Evolutionary conservation across 2,888 invertebrate genomes (phyloP).

Genomic region (Eugnorisma glareosa): DNA sequence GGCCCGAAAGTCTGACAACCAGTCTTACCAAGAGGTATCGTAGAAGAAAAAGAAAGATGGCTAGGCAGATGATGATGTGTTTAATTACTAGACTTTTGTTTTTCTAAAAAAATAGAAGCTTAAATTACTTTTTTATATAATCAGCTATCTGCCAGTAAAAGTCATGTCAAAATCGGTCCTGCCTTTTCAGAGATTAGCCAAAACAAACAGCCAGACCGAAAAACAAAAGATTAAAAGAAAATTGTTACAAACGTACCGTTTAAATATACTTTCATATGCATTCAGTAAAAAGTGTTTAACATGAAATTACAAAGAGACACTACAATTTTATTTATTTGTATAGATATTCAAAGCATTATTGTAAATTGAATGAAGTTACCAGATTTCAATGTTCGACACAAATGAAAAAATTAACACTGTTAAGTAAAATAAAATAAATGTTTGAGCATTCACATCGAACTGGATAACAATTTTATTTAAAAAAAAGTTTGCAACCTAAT

Average conservation of each 20-base stretch:
- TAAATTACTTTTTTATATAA: background rate
- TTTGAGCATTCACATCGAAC: constrained; percentile 5
- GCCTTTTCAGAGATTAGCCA: no score
- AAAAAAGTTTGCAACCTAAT: constrained; percentile 8
- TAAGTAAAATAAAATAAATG: constrained; percentile 11
- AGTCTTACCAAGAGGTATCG: no score
- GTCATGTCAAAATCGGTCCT: background rate
- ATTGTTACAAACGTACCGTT: no score
- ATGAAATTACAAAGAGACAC: background rate
- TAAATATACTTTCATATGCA: no score
- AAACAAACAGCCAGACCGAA: background rate
- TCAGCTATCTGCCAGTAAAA: background rate
- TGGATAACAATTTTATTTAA: constrained; percentile 12
- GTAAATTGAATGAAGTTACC: constrained; percentile 10
- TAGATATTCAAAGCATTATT: constrained; percentile 1
- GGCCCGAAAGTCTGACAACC: no score
- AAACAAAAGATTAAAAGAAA: background rate
- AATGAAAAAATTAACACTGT: constrained; percentile 3
- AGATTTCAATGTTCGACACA: constrained; percentile 5
- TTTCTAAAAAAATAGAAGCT: background rate
- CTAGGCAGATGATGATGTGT: no score
- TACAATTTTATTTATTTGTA: background rate
- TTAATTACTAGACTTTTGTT: background rate
- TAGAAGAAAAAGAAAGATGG: no score
- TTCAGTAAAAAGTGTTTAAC: background rate